Evolutionary conservation across 2,888 invertebrate genomes (phyloP).

Genomic region (Himalopsyche kuldschensis): DNA sequence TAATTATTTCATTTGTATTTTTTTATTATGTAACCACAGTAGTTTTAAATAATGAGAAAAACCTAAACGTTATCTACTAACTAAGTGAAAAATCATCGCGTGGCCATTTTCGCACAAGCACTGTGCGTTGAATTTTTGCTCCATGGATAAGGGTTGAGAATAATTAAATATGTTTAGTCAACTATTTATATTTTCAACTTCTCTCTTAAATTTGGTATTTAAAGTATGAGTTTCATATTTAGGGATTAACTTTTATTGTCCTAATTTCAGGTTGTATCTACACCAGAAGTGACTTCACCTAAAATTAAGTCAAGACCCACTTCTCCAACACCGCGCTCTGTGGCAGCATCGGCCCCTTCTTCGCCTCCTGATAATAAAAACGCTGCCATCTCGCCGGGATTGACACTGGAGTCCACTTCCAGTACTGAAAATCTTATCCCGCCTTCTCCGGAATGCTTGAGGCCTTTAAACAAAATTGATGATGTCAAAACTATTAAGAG

Average conservation of each 20-base stretch:
- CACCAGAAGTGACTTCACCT: neutral
- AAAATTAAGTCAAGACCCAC: neutral
- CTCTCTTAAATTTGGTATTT: neutral
- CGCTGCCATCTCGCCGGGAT: conserved; percentile 44
- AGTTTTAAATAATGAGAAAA: no score
- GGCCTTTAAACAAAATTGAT: conserved; percentile 53
- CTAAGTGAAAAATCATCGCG: no score
- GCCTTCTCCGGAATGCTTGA: conserved; percentile 51
- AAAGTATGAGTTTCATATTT: no score
- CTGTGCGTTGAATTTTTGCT: no score
- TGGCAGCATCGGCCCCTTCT: neutral
- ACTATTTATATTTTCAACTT: neutral
- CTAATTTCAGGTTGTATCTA: neutral
- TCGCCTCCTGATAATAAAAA: conserved; percentile 41
- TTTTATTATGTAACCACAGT: no score
- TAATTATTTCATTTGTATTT: no score
- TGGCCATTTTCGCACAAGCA: no score
- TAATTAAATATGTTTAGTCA: no score
- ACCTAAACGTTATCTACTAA: no score
- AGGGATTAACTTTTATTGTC: no score
- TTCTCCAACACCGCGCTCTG: conserved; percentile 5
- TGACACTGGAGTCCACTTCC: conserved; percentile 49
- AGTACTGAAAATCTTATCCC: conserved; percentile 60
- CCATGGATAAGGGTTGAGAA: no score
- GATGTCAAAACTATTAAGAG: conserved; percentile 60